phyloP scores from a whole-genome alignment of 2,888 invertebrate species.

The Drosophila basisetae region DNA sequence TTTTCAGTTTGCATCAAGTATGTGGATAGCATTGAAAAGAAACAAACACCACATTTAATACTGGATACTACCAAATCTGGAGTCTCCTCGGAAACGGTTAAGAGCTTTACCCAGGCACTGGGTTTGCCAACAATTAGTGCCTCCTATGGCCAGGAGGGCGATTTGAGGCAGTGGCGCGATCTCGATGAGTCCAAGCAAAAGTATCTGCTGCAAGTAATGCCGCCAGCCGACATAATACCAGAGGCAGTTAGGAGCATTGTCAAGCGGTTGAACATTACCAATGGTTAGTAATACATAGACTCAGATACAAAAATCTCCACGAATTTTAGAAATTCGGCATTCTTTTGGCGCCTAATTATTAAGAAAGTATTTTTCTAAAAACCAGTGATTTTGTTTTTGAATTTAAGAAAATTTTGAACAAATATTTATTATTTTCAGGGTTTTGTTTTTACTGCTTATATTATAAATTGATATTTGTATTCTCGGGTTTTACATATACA shows the following conservation, averaged over 20 bases:
- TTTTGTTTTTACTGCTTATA: neutral
- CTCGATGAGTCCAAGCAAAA: conserved; percentile 89
- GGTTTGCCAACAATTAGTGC: conserved; percentile 93
- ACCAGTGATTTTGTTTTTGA: neutral
- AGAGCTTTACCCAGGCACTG: conserved; percentile 92
- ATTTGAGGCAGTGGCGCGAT: conserved; percentile 93
- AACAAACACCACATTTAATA: conserved; percentile 91
- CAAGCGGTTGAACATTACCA: conserved; percentile 93
- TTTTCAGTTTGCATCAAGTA: conserved; percentile 90
- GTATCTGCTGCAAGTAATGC: conserved; percentile 90
- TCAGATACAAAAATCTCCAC: neutral
- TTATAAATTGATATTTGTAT: neutral
- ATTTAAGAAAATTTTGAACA: neutral
- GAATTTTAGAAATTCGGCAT: neutral
- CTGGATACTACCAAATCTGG: conserved; percentile 94
- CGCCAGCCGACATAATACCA: conserved; percentile 94
- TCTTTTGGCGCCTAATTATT: neutral
- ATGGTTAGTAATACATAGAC: conserved; percentile 85
- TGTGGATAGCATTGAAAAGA: conserved; percentile 88
- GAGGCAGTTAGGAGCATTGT: conserved; percentile 93
- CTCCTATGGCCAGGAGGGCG: conserved; percentile 92
- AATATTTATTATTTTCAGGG: neutral
- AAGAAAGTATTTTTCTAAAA: neutral
- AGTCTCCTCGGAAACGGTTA: conserved; percentile 93
- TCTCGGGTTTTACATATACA: too few species aligned